Evolutionary conservation across 2,888 invertebrate species (phyloP).

Genomic region (Camptogramma bilineatum): DNA sequence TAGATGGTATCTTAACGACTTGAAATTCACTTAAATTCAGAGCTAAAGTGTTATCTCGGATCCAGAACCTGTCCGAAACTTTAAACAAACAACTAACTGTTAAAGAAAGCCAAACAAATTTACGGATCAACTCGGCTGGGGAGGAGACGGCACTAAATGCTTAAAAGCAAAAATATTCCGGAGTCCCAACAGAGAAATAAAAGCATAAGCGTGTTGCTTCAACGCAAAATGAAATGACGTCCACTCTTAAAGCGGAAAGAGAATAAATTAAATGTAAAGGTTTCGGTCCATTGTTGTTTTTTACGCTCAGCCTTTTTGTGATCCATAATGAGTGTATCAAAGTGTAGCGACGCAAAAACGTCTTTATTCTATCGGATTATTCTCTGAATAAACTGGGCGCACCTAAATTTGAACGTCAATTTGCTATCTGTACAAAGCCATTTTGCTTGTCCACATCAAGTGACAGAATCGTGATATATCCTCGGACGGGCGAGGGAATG

Average conservation of each 20-base stretch:
- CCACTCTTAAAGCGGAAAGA: slow-evolving; percentile 63
- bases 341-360: slow-evolving; percentile 27
- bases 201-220: slow-evolving; percentile 75
- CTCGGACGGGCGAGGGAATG: slow-evolving; percentile 63
- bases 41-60: slow-evolving; percentile 64
- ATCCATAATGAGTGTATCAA: slow-evolving; percentile 28
- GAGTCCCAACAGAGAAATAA: slow-evolving; percentile 63
- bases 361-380: slow-evolving; percentile 21
- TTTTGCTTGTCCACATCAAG: slow-evolving; percentile 43
- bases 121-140: slow-evolving; percentile 40
- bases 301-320: slow-evolving; percentile 53
- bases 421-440: slow-evolving; percentile 40
- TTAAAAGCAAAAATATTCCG: slow-evolving; percentile 47
- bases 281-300: slow-evolving; percentile 69
- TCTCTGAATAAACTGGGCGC: slow-evolving; percentile 25
- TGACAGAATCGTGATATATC: slow-evolving; percentile 62
- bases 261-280: slow-evolving; percentile 77
- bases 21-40: slow-evolving; percentile 67
- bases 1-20: slow-evolving; percentile 60
- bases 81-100: slow-evolving; percentile 70
- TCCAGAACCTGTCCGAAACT: slow-evolving; percentile 63
- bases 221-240: slow-evolving; percentile 72
- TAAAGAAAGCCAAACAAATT: slow-evolving; percentile 51
- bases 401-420: slow-evolving; percentile 40
- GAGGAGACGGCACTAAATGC: slow-evolving; percentile 43